These are phyloP conservation scores for Bubalus kerabau DNA, from an alignment of 2,113 vertebrate species.

Conservation along the genomic window DNA sequence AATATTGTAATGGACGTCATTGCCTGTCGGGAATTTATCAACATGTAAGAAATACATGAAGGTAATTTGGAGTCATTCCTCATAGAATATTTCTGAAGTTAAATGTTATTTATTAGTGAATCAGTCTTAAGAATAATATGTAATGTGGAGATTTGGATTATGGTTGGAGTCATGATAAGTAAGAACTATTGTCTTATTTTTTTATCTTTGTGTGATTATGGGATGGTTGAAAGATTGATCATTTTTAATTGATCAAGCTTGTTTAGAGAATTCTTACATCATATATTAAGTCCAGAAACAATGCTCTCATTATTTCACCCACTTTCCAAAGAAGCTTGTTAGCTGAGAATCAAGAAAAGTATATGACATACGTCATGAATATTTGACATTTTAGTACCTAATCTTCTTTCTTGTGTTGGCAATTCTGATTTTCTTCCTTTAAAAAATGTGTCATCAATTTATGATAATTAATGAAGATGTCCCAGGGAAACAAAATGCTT, in stretches of 20 bases:
- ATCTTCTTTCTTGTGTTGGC: not conserved
- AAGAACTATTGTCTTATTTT: not conserved
- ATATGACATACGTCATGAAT: not conserved
- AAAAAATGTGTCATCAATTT: not conserved
- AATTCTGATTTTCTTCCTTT: not conserved
- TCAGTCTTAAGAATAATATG: not conserved
- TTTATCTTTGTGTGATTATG: not conserved
- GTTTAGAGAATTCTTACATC: not conserved
- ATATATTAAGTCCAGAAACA: not conserved
- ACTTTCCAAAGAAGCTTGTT: not conserved
- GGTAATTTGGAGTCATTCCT: not conserved
- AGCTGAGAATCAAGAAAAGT: not conserved
- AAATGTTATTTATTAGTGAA: not conserved
- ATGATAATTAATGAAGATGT: constrained; percentile 34
- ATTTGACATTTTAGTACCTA: not conserved
- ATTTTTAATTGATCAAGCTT: not conserved
- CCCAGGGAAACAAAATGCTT: not conserved
- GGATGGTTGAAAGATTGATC: not conserved
- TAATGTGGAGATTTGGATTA: not conserved
- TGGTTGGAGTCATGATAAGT: not conserved
- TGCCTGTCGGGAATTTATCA: not conserved
- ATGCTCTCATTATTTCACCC: not conserved
- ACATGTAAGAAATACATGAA: not conserved
- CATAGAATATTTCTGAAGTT: not conserved
- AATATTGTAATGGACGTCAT: not conserved